phyloP scores from a whole-genome alignment of 1,140 invertebrate species.

The Contarinia nasturtii region DNA sequence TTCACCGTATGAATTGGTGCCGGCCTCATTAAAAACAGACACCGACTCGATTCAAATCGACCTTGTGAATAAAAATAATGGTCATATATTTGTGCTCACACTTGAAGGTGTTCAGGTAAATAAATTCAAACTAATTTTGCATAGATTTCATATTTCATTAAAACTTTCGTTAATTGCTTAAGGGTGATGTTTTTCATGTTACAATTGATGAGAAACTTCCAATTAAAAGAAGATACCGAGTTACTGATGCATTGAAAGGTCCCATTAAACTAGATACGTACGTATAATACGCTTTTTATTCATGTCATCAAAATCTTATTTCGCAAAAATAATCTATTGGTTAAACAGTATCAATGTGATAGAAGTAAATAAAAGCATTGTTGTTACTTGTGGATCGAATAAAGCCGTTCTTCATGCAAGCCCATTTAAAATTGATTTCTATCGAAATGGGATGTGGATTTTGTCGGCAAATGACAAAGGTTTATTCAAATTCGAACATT shows the following conservation, averaged over 20 bases:
- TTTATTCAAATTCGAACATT: conserved; percentile 83
- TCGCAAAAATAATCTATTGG: neutral
- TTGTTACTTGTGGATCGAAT: conserved; percentile 37
- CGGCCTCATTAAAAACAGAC: conserved; percentile 44
- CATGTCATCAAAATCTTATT: neutral
- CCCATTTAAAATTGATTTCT: too few relatives aligned
- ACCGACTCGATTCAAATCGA: conserved; percentile 44
- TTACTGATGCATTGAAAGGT: conserved; percentile 52
- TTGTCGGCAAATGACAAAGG: conserved; percentile 74
- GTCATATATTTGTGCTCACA: conserved; percentile 37
- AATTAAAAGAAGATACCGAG: conserved; percentile 58
- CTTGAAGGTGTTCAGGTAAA: conserved; percentile 41
- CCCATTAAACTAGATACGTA: conserved; percentile 48
- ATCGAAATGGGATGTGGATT: conserved; percentile 57
- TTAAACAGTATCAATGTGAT: conserved; percentile 12
- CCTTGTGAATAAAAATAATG: conserved; percentile 49
- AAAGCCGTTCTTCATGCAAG: conserved; percentile 50
- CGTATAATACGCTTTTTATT: conserved; percentile 11
- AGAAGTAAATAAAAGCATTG: conserved; percentile 13
- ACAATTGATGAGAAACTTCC: conserved; percentile 71
- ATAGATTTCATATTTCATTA: neutral
- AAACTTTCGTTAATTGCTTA: too few relatives aligned
- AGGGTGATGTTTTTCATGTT: conserved; percentile 58
- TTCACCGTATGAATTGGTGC: conserved; percentile 53
- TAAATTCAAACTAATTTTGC: neutral